Base-by-base conservation (phyloP, 2,888 invertebrate genomes). In the Trissolcus japonicus region DNA sequence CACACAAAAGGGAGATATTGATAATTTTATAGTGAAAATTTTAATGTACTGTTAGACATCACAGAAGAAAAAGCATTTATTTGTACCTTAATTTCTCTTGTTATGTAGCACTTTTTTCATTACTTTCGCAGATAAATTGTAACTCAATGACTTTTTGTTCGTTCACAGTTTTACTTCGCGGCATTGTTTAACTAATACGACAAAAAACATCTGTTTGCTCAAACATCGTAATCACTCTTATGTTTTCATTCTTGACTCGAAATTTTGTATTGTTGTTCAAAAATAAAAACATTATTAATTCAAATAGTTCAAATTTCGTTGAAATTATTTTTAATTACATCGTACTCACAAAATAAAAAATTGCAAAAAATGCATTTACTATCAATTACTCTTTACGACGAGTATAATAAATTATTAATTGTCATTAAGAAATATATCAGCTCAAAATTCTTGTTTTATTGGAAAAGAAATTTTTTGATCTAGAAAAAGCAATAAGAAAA, bases 61-160 rank as follows among this genome's bases (percentile, higher is more conserved):
- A 69, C 62, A 65, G 59, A 35, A 35, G 35, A 59, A 72, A 72
- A 72, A 72, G 59, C 53, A 73, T 73, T 54, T 73, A 35, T 73
- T 73, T 65, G 60, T 60, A 35, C 40, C 51, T 65, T 65, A 65
- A 65, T 73, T 73, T 73, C 72, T 50, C 72, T 72, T 72, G 65
- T 72, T 72, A 72, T 72, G 72, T 72, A 72, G 72, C 60, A 54
- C 54, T 73, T 73, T 72, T 72, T 72, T 72, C 59, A 48, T 7
- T 54, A 72, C 72, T 72, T 72, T 72, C 72, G 72, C 65, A 72
- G 72, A 65, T 60, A 72, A 72, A 65, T 59, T 72, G 60, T 57
- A 63, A 54, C 54, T 63, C 54, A 13, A 57, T 57, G 48, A 40
- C 63, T 62, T 62, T 71, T 60, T 69, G 46, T 53, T 48, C 9